Percentiles rank a stretch among this genome's conserved stretches.
Evolutionary conservation across 2,888 invertebrate species (phyloP).

Genomic region (Drosophila tanythrix): DNA sequence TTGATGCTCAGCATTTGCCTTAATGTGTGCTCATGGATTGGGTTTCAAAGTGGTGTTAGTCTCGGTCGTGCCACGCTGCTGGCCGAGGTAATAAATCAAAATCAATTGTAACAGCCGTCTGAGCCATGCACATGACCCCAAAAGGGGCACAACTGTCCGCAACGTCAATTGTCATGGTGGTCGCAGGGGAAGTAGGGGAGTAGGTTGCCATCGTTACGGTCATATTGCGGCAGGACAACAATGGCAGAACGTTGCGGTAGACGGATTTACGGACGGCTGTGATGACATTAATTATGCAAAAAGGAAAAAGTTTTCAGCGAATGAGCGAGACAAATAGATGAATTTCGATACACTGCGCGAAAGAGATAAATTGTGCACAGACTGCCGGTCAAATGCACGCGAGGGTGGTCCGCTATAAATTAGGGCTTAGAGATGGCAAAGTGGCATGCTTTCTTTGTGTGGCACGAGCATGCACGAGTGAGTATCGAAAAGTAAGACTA

Average conservation of each 20-base stretch:
- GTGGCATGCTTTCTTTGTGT: background rate
- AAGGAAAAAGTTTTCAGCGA: slow-evolving; percentile 8
- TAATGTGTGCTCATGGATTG: slow-evolving; percentile 7
- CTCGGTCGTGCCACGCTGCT: slow-evolving; percentile 23
- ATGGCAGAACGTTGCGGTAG: slow-evolving; percentile 19
- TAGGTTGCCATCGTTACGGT: slow-evolving; percentile 62
- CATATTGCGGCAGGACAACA: slow-evolving; percentile 63
- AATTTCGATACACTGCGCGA: slow-evolving; percentile 14
- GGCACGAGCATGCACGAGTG: background rate
- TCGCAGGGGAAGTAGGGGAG: background rate
- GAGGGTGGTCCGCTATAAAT: slow-evolving; percentile 5
- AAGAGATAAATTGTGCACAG: slow-evolving; percentile 21
- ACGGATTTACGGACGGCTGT: slow-evolving; percentile 66
- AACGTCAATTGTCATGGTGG: slow-evolving; percentile 2
- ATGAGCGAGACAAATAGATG: slow-evolving; percentile 13
- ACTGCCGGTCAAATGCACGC: slow-evolving; percentile 30
- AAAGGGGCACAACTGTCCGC: slow-evolving; percentile 17
- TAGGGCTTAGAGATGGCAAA: slow-evolving; percentile 1
- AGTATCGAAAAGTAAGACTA: background rate
- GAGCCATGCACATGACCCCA: slow-evolving; percentile 43
- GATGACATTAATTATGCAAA: slow-evolving; percentile 77
- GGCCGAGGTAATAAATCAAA: slow-evolving; percentile 60
- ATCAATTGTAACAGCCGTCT: slow-evolving; percentile 67
- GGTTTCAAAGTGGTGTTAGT: slow-evolving; percentile 24
- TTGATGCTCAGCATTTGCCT: background rate